Evolutionary conservation across 2,888 invertebrate species (phyloP).

Genomic region (Gastrophysa polygoni): DNA sequence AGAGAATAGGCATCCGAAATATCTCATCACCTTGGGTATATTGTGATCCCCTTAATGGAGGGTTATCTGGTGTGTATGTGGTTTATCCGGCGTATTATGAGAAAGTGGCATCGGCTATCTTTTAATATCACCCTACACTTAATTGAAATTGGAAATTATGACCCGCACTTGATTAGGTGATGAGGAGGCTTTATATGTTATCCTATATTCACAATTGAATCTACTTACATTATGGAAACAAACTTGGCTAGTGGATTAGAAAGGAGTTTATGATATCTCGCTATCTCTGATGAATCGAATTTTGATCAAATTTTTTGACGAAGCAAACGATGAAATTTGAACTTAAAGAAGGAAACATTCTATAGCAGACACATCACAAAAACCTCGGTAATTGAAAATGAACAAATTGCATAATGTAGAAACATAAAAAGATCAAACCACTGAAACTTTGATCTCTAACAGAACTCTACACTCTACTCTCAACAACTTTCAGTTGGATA

Average conservation of each 20-base stretch:
- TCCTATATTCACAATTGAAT: too few relatives aligned
- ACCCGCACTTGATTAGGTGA: conserved; percentile 45
- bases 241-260: too few relatives aligned
- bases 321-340: too few relatives aligned
- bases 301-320: too few relatives aligned
- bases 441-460: neutral
- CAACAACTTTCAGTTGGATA: neutral
- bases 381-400: too few relatives aligned
- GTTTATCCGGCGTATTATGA: conserved; percentile 41
- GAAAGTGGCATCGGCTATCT: conserved; percentile 53
- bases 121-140: conserved; percentile 54
- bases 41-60: conserved; percentile 21
- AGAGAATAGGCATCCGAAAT: too few relatives aligned
- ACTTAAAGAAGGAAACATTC: too few relatives aligned
- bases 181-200: conserved; percentile 18
- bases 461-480: neutral
- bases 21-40: neutral
- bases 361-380: too few relatives aligned
- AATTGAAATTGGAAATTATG: conserved; percentile 56
- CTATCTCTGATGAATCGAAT: too few relatives aligned
- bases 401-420: neutral
- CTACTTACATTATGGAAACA: too few relatives aligned
- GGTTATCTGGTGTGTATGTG: conserved; percentile 28
- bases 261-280: too few relatives aligned
- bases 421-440: too few relatives aligned